Evolutionary conservation across 2,888 invertebrate species (phyloP), one percentile per base, ranked within the genome.

Genomic region (Tanypteryx hageni): DNA sequence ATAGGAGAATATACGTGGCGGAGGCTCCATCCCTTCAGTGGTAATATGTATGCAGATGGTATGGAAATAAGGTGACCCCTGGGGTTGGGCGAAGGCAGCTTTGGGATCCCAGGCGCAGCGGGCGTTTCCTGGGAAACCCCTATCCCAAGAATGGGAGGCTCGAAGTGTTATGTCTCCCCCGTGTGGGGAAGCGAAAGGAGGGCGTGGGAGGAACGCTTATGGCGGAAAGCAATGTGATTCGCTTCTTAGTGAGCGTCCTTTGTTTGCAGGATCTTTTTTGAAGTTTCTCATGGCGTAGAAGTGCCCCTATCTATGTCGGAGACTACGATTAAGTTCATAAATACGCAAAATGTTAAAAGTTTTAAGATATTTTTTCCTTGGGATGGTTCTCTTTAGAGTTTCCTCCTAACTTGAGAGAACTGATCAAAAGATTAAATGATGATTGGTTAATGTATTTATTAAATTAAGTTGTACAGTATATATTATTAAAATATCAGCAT

Each of bases 51-150:
- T 76, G 76, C 76, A 76, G 76, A 76, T 76, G 76, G 27, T 76
- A 76, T 76, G 76, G 76, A 76, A 76, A 76, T 76, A 76, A 76
- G 76, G 76, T 76, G 76, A 76, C 76, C 76, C 76, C 76, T 76
- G 76, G 76, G 76, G 76, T 18, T 76, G 27, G 76, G 27, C 22
- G 76, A 22, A 27, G 68, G 68, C 9, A 68, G 68, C 68, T 18
- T 22, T 68, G 18, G 22, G 76, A 76, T 76, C 76, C 27, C 27
- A 11, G 76, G 76, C 76, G 0, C 76, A 76, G 11, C 76, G 76
- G 76, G 76, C 76, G 76, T 76, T 76, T 76, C 76, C 76, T 27
- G 11, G 22, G 76, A 76, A 27, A 27, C 76, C 44, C 44, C 44
- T 44, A 44, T 44, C 44, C 76, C 22, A 76, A 76, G 76, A 76